Evolutionary conservation across 2,113 vertebrate species (phyloP).

Genomic region (Mormyrus lacerda): DNA sequence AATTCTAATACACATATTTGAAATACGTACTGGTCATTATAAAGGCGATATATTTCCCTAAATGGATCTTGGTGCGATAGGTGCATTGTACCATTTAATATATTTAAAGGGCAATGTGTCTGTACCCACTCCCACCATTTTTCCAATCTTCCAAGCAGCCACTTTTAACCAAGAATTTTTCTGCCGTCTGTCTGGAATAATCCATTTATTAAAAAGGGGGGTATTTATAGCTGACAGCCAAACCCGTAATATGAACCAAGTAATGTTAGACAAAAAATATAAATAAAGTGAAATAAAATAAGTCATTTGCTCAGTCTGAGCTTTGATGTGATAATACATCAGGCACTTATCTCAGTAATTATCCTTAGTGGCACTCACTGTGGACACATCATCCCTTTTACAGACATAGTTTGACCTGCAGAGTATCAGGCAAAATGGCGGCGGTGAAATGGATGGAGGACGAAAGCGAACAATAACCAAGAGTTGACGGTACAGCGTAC

Average conservation of each 20-base stretch:
- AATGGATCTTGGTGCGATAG: neutral
- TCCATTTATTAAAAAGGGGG: conserved; percentile 50
- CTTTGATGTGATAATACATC: neutral
- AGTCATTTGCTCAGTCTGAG: neutral
- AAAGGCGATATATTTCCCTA: neutral
- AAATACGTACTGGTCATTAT: neutral
- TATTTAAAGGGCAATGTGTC: conserved; percentile 22
- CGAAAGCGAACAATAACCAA: conserved; percentile 69
- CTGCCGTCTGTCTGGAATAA: conserved; percentile 61
- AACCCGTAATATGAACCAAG: neutral
- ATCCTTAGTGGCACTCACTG: neutral
- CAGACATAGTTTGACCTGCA: conserved; percentile 56
- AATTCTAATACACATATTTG: neutral
- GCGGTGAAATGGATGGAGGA: conserved; percentile 74
- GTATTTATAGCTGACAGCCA: neutral
- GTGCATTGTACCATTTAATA: neutral
- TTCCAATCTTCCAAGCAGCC: conserved; percentile 50
- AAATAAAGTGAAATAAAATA: neutral
- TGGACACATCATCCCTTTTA: conserved; percentile 39
- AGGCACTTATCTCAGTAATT: neutral
- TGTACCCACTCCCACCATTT: conserved; percentile 28
- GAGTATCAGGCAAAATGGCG: conserved; percentile 74
- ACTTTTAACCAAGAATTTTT: conserved; percentile 58
- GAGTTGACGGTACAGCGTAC: conserved; percentile 51
- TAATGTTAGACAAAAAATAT: neutral